A percentile compares a stretch with the other conserved stretches of the same genome.
Conservation (phyloP, 2,888 invertebrate species). For the Poecilobothrus nobilitatus region DNA sequence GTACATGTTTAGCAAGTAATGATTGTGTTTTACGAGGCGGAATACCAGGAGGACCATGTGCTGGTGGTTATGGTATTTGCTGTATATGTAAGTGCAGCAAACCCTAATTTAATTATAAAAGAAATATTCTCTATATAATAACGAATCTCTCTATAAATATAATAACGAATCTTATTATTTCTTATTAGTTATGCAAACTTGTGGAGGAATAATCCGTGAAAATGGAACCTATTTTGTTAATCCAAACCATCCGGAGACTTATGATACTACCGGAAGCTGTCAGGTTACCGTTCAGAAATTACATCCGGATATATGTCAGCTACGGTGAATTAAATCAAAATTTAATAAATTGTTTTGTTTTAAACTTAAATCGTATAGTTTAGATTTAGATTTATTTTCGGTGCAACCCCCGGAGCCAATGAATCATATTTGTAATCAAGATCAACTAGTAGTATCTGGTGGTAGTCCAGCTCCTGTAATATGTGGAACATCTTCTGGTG, state of each 20-base stretch:
- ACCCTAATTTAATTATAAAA: neutral
- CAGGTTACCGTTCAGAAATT: constrained; percentile 72
- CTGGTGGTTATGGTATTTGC: constrained; percentile 47
- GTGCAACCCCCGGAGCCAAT: constrained; percentile 66
- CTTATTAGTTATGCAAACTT: constrained; percentile 61
- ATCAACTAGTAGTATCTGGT: constrained; percentile 78
- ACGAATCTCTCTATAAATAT: neutral
- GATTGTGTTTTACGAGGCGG: constrained; percentile 69
- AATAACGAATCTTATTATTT: neutral
- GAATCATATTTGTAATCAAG: constrained; percentile 73
- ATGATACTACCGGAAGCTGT: constrained; percentile 73
- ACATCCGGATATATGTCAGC: constrained; percentile 72
- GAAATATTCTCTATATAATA: no score
- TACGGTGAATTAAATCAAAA: constrained; percentile 50
- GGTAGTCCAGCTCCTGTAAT: constrained; percentile 71
- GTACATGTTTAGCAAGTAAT: constrained; percentile 63
- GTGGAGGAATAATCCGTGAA: constrained; percentile 66
- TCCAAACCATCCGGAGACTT: constrained; percentile 63
- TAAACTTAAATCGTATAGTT: constrained; percentile 41
- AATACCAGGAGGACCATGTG: constrained; percentile 67
- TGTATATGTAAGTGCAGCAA: constrained; percentile 38
- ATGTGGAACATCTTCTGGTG: constrained; percentile 71
- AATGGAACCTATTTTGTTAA: constrained; percentile 85
- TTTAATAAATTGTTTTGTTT: neutral
- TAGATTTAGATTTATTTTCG: constrained; percentile 71